Percentiles rank a stretch among this genome's conserved stretches.
Conservation (phyloP, 1,140 invertebrate species). For the Heliconius nattereri region DNA sequence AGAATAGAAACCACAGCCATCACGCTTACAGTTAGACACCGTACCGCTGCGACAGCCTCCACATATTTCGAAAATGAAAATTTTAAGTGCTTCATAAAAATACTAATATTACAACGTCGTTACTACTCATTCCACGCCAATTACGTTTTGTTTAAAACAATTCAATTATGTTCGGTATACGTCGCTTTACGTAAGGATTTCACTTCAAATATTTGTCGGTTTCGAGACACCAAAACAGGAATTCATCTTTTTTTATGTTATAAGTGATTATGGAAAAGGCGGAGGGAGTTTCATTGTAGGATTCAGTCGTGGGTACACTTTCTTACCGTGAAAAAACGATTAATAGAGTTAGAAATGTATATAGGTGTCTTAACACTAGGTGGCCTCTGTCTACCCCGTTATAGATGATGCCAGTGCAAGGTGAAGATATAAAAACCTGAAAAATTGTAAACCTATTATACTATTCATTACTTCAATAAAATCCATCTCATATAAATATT, state of each 20-base stretch:
- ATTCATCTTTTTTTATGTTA: not conserved
- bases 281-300: not conserved
- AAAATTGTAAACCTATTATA: not conserved
- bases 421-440: too few relatives aligned
- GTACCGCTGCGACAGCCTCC: too few relatives aligned
- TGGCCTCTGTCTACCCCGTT: too few relatives aligned
- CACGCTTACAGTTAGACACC: too few relatives aligned
- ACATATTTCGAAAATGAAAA: too few relatives aligned
- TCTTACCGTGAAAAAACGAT: too few relatives aligned
- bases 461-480: not conserved
- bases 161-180: not conserved
- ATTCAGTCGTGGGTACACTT: not conserved
- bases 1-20: too few relatives aligned
- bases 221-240: not conserved
- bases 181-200: constrained; percentile 10
- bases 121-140: not conserved
- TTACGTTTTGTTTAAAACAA: not conserved
- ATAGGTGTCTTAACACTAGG: too few relatives aligned
- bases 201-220: constrained; percentile 6
- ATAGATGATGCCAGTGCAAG: too few relatives aligned
- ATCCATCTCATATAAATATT: not conserved
- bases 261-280: not conserved
- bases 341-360: too few relatives aligned
- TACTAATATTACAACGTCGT: not conserved
- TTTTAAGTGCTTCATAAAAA: too few relatives aligned